Evolutionary conservation across 2,888 invertebrate species (phyloP).

Genomic region (Pelosia muscerda): DNA sequence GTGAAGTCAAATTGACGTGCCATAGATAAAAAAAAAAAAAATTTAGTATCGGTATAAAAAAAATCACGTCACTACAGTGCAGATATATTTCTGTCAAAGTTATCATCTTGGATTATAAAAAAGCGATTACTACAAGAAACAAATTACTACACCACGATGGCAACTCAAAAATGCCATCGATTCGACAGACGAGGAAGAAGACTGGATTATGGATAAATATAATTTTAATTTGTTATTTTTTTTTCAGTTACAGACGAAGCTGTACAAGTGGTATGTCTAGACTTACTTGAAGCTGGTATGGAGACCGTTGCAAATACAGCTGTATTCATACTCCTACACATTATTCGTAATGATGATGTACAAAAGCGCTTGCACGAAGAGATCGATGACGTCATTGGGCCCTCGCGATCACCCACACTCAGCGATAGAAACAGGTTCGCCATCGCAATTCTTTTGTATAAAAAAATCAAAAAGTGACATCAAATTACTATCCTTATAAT

Average conservation of each 20-base stretch:
- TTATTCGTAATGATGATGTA: slow-evolving; percentile 86
- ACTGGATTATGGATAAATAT: not conserved
- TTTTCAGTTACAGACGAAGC: slow-evolving; percentile 71
- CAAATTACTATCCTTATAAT: not conserved
- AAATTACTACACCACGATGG: too few species aligned
- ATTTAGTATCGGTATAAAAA: too few species aligned
- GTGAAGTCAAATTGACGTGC: too few species aligned
- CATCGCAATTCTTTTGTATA: too few species aligned
- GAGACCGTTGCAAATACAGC: slow-evolving; percentile 90
- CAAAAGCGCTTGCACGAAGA: slow-evolving; percentile 87
- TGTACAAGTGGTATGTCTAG: slow-evolving; percentile 86
- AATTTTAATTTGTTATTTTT: not conserved
- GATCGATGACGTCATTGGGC: slow-evolving; percentile 87
- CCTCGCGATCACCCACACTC: slow-evolving; percentile 82
- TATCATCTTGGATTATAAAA: too few species aligned
- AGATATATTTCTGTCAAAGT: too few species aligned
- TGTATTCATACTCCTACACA: slow-evolving; percentile 86
- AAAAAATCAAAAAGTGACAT: not conserved
- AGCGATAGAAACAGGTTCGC: slow-evolving; percentile 86
- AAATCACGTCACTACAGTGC: too few species aligned
- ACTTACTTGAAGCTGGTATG: slow-evolving; percentile 90
- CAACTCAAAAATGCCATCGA: too few species aligned
- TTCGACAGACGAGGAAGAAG: too few species aligned
- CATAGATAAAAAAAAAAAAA: too few species aligned
- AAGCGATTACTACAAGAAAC: too few species aligned